phyloP scores from a whole-genome alignment of 2,888 invertebrate genomes.

The Tetragnatha montana region DNA sequence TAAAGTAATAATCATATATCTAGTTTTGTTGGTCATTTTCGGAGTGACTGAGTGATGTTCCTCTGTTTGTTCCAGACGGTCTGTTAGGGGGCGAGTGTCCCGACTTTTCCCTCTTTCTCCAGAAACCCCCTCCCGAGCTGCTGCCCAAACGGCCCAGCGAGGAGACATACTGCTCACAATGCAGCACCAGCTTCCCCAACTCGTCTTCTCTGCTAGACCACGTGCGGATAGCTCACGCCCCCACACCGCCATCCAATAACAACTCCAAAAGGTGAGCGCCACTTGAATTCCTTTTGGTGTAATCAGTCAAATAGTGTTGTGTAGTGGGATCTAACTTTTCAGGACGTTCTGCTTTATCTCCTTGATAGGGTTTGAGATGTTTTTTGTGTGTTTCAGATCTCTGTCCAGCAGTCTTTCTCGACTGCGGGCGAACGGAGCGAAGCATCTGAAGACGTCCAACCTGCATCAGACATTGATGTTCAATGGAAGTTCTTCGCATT shows the following conservation, averaged over 20 bases:
- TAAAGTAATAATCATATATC: background rate
- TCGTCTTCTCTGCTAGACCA: constrained; percentile 79
- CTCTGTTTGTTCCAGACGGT: constrained; percentile 23
- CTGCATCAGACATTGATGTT: constrained; percentile 31
- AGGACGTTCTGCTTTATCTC: too few relatives aligned
- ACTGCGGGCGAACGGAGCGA: constrained; percentile 58
- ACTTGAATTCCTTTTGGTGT: background rate
- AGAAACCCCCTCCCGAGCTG: constrained; percentile 80
- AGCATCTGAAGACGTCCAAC: constrained; percentile 55
- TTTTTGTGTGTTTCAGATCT: constrained; percentile 19
- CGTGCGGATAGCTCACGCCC: constrained; percentile 78
- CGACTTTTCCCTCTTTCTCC: constrained; percentile 80
- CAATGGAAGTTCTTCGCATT: constrained; percentile 54
- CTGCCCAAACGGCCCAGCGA: constrained; percentile 74
- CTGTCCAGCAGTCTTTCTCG: constrained; percentile 44
- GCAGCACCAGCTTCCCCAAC: constrained; percentile 79
- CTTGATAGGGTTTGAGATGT: too few relatives aligned
- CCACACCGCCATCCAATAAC: constrained; percentile 27
- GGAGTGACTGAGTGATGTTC: background rate
- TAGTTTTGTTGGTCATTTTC: background rate
- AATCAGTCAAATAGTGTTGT: background rate
- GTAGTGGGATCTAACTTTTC: too few relatives aligned
- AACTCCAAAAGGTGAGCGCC: constrained; percentile 54
- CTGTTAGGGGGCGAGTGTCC: constrained; percentile 24
- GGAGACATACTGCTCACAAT: constrained; percentile 78